These are phyloP conservation scores for Megaceryle torquata DNA, from an alignment of 2,113 vertebrate species.

Conservation along the genomic window DNA sequence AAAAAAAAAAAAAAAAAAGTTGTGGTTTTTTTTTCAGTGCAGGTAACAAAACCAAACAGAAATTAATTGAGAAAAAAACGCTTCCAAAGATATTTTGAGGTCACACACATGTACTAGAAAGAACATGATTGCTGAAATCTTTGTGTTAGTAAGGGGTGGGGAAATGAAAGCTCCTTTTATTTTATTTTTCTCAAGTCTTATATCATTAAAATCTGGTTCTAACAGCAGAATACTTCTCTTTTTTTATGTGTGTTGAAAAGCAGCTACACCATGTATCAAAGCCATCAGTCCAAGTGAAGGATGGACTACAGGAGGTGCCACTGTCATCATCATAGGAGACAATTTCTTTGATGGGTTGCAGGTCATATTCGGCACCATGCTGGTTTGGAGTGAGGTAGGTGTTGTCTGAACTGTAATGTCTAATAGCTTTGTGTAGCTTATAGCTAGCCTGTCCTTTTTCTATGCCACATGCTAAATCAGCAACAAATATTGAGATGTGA, in stretches of 20 bases:
- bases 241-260: conserved; percentile 84
- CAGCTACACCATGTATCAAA: conserved; percentile 98
- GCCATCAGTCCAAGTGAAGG: conserved; percentile 99
- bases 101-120: conserved; percentile 21
- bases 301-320: conserved; percentile 96
- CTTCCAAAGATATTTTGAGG: conserved; percentile 45
- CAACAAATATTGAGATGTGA: conserved; percentile 8
- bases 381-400: conserved; percentile 98
- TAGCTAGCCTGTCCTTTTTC: conserved; percentile 48
- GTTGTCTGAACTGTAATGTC: conserved; percentile 78
- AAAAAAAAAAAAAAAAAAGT: not conserved
- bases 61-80: conserved; percentile 25
- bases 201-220: conserved; percentile 80
- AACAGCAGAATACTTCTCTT: conserved; percentile 79
- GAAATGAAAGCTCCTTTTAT: conserved; percentile 73
- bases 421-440: conserved; percentile 72
- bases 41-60: conserved; percentile 50
- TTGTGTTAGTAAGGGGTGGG: conserved; percentile 56
- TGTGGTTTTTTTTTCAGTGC: not conserved
- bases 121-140: conserved; percentile 56
- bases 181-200: conserved; percentile 70
- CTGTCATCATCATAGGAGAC: conserved; percentile 98
- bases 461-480: conserved; percentile 37
- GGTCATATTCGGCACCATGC: conserved; percentile 98
- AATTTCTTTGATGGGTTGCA: conserved; percentile 98